Conservation (phyloP, 2,113 vertebrate genomes). For the Tautogolabrus adspersus region DNA sequence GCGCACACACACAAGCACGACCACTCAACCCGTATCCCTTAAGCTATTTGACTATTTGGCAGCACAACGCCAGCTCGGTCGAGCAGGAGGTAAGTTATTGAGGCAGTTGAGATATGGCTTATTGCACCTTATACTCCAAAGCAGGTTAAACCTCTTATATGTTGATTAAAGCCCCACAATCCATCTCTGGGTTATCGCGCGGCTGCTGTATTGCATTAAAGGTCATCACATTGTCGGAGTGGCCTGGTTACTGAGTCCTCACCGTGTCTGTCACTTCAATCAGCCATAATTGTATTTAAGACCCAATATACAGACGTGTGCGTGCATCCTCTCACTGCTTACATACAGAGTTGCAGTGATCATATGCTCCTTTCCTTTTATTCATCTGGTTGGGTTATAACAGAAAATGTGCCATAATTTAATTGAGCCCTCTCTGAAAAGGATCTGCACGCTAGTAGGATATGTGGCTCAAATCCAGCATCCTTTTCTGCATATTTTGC, state of each 20-base stretch:
- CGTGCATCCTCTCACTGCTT: background rate
- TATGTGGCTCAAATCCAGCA: constrained; percentile 1
- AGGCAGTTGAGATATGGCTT: constrained; percentile 3
- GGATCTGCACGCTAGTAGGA: background rate
- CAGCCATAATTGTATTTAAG: constrained; percentile 4
- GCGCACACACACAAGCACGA: background rate
- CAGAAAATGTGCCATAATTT: constrained; percentile 19
- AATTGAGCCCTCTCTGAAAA: constrained; percentile 6
- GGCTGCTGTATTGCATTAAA: constrained; percentile 39
- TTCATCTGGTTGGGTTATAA: background rate
- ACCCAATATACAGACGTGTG: background rate
- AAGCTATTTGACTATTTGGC: constrained; percentile 8
- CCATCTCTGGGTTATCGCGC: constrained; percentile 18
- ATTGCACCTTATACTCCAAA: constrained; percentile 39
- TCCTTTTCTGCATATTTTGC: constrained; percentile 9
- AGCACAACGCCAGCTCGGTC: background rate
- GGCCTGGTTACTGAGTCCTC: constrained; percentile 20
- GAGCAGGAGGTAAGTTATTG: constrained; percentile 37
- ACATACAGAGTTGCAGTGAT: background rate
- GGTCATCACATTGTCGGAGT: constrained; percentile 28
- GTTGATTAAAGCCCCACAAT: constrained; percentile 37
- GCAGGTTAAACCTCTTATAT: constrained; percentile 45
- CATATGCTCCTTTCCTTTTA: background rate
- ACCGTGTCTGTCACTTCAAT: constrained; percentile 23
- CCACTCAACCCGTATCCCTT: background rate